Evolutionary conservation across 2,888 invertebrate genomes (phyloP), one percentile per base, ranked within the genome.

Genomic region (Lycophotia porphyrea): DNA sequence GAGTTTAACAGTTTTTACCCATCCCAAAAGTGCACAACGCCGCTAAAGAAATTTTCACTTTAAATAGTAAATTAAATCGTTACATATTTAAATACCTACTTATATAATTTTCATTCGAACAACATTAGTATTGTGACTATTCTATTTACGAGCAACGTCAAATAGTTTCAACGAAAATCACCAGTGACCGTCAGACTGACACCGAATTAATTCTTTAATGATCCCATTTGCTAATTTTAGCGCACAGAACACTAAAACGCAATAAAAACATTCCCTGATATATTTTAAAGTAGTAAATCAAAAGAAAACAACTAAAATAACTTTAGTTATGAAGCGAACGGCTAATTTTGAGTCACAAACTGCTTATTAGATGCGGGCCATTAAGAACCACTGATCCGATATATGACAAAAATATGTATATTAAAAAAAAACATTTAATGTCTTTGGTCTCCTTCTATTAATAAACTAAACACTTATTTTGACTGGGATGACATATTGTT

Each of bases 281-380:
- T 47, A 72, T 44, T 79, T 34, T 31, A 27, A 36, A 47, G 5
- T 15, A 21, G 71, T 71, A 81, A 81, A 78, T 73, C 58, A 81
- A 15, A 21, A 58, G 18, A 18, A 71, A 78, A 42, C 11, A 44
- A 58, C 64, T 24, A 49, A 82, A 78, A 78, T 42, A 82, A 61
- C 8, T 4, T 60, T 24, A 65, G n/a, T 47, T 49, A 58, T 42
- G 34, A 24, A 47, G 64, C 24, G 21, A 47, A 78, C 24, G 34
- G 82, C 82, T 82, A 74, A 82, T 82, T 82, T 78, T 71, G 68
- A 78, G 31, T n/a, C 58, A 65, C 60, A 60, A 34, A 63, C 63
- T 13, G 79, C 86, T 86, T 86, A 86, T 86, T 86, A 86, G 86
- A 44, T 42, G 49, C 74, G 85, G 47, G 4, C 68, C 83, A 83